Evolutionary conservation across 2,113 vertebrate genomes (phyloP).

Genomic region (Oryctolagus cuniculus): DNA sequence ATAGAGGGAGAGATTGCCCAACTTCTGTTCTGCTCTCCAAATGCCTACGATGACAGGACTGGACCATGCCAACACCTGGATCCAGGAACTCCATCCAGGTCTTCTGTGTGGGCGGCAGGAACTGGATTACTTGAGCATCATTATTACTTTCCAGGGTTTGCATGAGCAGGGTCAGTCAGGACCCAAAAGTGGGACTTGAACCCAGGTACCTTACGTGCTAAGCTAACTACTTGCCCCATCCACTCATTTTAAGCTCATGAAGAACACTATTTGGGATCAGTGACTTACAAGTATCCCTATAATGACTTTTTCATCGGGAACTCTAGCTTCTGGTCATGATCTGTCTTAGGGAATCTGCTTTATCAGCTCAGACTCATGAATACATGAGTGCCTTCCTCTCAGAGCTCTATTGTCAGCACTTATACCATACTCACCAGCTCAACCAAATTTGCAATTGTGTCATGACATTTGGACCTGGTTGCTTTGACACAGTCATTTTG

Average conservation of each 20-base stretch:
- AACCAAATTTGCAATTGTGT: not conserved
- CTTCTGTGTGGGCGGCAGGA: too few species aligned
- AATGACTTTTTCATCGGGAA: not conserved
- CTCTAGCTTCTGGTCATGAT: not conserved
- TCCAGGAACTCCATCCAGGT: too few species aligned
- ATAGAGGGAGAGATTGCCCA: too few species aligned
- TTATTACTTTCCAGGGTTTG: too few species aligned
- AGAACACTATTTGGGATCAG: not conserved
- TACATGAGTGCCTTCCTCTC: not conserved
- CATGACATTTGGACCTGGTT: not conserved
- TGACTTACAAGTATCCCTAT: not conserved
- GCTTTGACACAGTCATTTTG: slow-evolving; percentile 14
- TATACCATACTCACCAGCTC: not conserved
- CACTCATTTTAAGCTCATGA: not conserved
- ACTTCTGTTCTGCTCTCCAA: too few species aligned
- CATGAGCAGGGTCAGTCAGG: too few species aligned
- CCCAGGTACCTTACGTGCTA: too few species aligned
- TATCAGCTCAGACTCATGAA: not conserved
- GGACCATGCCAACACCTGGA: too few species aligned
- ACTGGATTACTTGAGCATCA: too few species aligned
- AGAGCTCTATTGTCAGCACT: not conserved
- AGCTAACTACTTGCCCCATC: too few species aligned
- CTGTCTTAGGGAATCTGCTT: not conserved
- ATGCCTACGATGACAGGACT: too few species aligned
- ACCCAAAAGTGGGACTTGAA: too few species aligned